Percentiles rank a stretch among this genome's conserved stretches.
Conservation (phyloP, 92 coral and sea anemone genomes). For the Virgularia gustaviana region DNA sequence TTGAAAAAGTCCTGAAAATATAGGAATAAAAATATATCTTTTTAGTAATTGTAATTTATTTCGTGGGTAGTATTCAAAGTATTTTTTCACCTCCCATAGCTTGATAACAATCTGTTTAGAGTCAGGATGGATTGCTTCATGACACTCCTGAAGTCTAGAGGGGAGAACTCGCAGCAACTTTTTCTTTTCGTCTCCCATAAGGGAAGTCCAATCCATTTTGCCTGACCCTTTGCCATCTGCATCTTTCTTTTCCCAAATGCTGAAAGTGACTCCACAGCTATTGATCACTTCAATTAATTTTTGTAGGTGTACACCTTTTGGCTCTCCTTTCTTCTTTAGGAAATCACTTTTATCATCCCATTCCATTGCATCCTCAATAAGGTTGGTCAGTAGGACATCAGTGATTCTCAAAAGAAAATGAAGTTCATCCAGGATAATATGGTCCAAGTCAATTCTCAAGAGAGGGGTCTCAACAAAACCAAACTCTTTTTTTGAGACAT, state of each 20-base stretch:
- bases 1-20: constrained; percentile 53
- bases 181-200: constrained; percentile 56
- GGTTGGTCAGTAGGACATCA: constrained; percentile 48
- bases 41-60: not conserved
- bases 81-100: constrained; percentile 49
- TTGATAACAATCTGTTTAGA: constrained; percentile 32
- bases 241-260: constrained; percentile 53
- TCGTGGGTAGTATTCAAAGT: no score
- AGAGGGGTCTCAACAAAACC: no score
- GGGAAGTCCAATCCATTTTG: constrained; percentile 56
- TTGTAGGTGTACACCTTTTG: constrained; percentile 41
- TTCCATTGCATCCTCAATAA: constrained; percentile 60
- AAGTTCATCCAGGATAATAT: constrained; percentile 35
- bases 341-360: constrained; percentile 57
- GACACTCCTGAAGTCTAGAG: constrained; percentile 13
- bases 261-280: constrained; percentile 57
- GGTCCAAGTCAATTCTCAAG: constrained; percentile 16
- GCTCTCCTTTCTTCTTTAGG: constrained; percentile 47
- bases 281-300: constrained; percentile 40
- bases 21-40: not conserved
- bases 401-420: constrained; percentile 31
- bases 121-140: constrained; percentile 47
- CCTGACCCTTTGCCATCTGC: constrained; percentile 49
- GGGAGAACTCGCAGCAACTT: constrained; percentile 27
- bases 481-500: no score